phyloP scores from a whole-genome alignment of 2,888 invertebrate species.

The Amiota mariae region DNA sequence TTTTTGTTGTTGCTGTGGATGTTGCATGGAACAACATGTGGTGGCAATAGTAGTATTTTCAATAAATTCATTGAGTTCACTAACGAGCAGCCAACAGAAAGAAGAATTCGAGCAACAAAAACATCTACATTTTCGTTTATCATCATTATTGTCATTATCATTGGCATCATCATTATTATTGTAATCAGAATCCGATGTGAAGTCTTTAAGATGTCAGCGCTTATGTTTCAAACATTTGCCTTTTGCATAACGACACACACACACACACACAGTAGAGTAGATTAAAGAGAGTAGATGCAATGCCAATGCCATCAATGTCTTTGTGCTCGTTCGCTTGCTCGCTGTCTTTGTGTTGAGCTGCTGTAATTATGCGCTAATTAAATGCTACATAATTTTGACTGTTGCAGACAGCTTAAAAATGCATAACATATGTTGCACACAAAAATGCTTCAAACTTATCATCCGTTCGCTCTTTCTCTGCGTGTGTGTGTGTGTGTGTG shows the following conservation, averaged over 20 bases:
- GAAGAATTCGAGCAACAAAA: constrained; percentile 19
- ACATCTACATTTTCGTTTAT: not conserved
- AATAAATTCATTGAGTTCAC: constrained; percentile 32
- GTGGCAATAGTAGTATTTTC: constrained; percentile 13
- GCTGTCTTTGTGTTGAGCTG: constrained; percentile 34
- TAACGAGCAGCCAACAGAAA: constrained; percentile 23
- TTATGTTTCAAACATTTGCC: not conserved
- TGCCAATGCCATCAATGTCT: not conserved
- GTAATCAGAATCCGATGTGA: too few species aligned
- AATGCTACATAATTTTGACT: constrained; percentile 67
- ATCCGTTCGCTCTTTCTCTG: not conserved
- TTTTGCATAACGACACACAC: not conserved
- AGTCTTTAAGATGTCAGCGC: constrained; percentile 25
- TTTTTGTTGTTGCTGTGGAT: constrained; percentile 22
- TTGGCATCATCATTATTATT: not conserved
- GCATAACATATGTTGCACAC: constrained; percentile 64
- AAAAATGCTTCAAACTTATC: constrained; percentile 27
- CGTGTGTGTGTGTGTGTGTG: too few species aligned
- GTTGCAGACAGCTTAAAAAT: constrained; percentile 64
- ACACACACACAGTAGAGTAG: too few species aligned
- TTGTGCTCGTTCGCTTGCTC: not conserved
- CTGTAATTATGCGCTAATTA: constrained; percentile 66
- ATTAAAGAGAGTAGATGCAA: too few species aligned
- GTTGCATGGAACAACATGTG: constrained; percentile 40
- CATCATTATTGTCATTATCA: not conserved